Percentiles rank a stretch among this genome's conserved stretches.
Evolutionary conservation across 2,797 vertebrate genomes (phyloP).

Genomic region (Cyclopterus lumpus): DNA sequence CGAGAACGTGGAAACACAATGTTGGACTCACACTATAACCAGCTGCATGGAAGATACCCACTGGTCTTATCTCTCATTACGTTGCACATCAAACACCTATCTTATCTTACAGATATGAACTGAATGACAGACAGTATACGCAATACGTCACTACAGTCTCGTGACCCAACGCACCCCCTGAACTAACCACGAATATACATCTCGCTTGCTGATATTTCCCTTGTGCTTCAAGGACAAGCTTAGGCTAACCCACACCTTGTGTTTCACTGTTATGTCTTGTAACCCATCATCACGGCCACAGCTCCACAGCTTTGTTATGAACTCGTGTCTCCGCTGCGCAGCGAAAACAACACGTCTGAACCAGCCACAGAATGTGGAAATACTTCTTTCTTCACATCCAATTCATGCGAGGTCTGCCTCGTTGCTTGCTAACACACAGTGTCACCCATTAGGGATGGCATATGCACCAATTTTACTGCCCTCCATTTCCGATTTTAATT

Average conservation of each 20-base stretch:
- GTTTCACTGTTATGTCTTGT: no score
- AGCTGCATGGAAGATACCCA: no score
- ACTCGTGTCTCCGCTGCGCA: neutral
- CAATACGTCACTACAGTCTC: neutral
- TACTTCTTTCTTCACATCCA: neutral
- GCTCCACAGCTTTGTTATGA: no score
- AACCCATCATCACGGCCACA: no score
- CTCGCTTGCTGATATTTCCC: no score
- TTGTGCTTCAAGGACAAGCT: neutral
- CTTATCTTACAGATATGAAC: neutral
- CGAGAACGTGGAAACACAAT: neutral
- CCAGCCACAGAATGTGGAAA: neutral
- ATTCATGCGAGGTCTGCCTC: neutral
- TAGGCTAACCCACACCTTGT: no score
- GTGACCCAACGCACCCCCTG: neutral
- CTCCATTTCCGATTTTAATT: conserved; percentile 14
- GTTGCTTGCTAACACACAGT: conserved; percentile 15
- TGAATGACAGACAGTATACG: neutral
- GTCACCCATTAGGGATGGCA: neutral
- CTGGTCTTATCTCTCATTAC: neutral
- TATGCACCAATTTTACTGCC: neutral
- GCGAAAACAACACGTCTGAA: neutral
- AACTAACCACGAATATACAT: no score
- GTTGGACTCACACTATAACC: neutral
- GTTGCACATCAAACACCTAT: neutral